These are phyloP conservation scores for Bombus ignitus DNA, from an alignment of 1,140 invertebrate species.

Conservation along the genomic window DNA sequence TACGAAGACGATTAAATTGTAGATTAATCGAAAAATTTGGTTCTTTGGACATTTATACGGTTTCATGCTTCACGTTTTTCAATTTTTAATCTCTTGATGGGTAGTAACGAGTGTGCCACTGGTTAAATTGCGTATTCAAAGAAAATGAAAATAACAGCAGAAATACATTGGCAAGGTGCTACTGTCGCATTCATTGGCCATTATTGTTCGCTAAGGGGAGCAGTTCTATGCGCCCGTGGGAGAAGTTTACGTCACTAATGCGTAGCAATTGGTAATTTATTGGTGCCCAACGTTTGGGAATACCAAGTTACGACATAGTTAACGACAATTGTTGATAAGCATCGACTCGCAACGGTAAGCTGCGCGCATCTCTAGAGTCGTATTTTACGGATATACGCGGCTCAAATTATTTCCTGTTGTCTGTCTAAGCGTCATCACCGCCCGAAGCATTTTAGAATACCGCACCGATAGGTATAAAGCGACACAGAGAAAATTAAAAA, in stretches of 20 bases:
- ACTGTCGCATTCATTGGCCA: background rate
- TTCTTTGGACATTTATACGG: too few species aligned
- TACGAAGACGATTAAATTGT: too few species aligned
- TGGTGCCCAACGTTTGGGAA: slow-evolving; percentile 43
- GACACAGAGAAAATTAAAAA: background rate
- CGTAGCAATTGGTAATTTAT: slow-evolving; percentile 60
- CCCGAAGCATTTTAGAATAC: too few species aligned
- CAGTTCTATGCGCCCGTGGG: slow-evolving; percentile 33
- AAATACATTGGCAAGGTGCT: background rate
- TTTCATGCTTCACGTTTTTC: too few species aligned
- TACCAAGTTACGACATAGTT: slow-evolving; percentile 31
- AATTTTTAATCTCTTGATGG: too few species aligned
- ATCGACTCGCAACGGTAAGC: slow-evolving; percentile 14
- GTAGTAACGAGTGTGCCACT: too few species aligned
- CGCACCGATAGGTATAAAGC: too few species aligned
- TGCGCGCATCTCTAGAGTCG: background rate
- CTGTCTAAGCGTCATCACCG: background rate
- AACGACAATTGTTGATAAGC: slow-evolving; percentile 41
- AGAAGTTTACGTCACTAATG: slow-evolving; percentile 44
- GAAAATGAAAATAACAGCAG: background rate
- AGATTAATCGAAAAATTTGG: too few species aligned
- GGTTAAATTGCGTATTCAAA: background rate
- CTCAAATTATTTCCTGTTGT: background rate
- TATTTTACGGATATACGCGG: background rate
- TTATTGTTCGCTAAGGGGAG: background rate